Evolutionary conservation across 2,113 vertebrate species (phyloP).

Genomic region (Syngnathus floridae): DNA sequence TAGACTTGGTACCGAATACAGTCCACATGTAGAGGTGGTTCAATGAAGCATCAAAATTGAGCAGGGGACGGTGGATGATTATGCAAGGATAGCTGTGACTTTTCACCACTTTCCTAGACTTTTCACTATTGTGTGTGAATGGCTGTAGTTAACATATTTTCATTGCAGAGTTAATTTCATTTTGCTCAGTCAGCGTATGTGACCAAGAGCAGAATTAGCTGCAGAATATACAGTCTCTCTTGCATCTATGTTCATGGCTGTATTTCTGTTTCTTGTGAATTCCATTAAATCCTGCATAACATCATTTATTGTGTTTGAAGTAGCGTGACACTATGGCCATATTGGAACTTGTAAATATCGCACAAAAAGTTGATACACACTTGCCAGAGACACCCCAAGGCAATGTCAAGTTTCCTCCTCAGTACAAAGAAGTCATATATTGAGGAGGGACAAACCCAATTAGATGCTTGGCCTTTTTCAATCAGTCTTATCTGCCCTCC

Average conservation of each 20-base stretch:
- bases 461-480: too few relatives aligned
- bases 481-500: neutral
- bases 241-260: neutral
- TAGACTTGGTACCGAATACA: neutral
- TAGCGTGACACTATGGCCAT: neutral
- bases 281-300: neutral
- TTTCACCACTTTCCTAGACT: constrained; percentile 1
- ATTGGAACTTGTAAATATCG: neutral
- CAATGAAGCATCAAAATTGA: neutral
- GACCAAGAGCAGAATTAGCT: neutral
- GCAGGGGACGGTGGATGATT: neutral
- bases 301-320: neutral
- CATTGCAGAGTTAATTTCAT: neutral
- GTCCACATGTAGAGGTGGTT: neutral
- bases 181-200: neutral
- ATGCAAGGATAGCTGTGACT: neutral
- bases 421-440: neutral
- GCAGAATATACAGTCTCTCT: neutral
- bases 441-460: neutral
- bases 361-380: neutral
- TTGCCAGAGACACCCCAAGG: neutral
- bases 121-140: neutral
- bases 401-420: neutral
- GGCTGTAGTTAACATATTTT: neutral
- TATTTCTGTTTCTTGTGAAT: neutral